Evolutionary conservation across 2,888 invertebrate species (phyloP).

Genomic region (Minunthozetes semirufus): DNA sequence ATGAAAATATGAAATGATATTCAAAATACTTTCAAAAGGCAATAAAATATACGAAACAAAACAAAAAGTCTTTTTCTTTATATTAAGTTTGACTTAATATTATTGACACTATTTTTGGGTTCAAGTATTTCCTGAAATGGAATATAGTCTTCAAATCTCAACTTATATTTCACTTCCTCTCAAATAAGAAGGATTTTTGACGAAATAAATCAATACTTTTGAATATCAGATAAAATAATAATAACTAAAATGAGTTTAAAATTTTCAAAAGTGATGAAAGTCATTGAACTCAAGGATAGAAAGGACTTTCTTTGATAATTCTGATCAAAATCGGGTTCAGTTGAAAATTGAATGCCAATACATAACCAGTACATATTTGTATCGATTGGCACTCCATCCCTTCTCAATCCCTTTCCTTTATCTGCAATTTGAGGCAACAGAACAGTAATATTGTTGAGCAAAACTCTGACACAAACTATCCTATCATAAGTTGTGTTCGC

Average conservation of each 20-base stretch:
- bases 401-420: background rate
- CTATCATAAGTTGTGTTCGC: background rate
- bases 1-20: background rate
- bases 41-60: background rate
- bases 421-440: background rate
- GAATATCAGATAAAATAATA: too few species aligned
- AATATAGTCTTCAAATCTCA: background rate
- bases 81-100: background rate
- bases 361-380: too few species aligned
- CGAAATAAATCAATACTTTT: too few species aligned
- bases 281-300: too few species aligned
- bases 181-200: too few species aligned
- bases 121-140: background rate
- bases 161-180: background rate
- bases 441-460: background rate
- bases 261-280: too few species aligned
- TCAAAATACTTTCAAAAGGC: background rate
- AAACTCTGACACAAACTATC: background rate
- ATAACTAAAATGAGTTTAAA: too few species aligned
- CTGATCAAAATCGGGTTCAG: too few species aligned
- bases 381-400: background rate
- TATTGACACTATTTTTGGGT: background rate
- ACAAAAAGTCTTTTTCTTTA: background rate
- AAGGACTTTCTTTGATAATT: too few species aligned
- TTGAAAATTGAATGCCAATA: too few species aligned